Conservation (phyloP, 1,140 invertebrate genomes). For the Tribolium madens region DNA sequence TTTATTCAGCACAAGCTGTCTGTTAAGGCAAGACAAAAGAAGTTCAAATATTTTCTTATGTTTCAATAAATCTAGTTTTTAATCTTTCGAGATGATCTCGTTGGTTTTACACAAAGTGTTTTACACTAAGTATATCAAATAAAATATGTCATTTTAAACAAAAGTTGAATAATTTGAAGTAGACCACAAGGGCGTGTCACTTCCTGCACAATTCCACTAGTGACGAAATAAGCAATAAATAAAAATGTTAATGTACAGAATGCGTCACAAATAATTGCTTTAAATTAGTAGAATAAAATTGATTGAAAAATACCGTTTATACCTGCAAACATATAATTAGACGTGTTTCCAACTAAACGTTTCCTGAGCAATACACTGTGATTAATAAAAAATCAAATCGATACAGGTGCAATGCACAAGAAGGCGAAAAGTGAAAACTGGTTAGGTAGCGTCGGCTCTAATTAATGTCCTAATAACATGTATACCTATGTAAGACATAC, state of each 20-base stretch:
- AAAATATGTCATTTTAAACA: background rate
- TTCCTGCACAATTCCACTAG: constrained; percentile 9
- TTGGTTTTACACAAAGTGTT: background rate
- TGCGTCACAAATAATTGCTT: background rate
- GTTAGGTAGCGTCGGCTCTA: constrained; percentile 31
- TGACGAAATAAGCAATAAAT: constrained; percentile 20
- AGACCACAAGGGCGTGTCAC: background rate
- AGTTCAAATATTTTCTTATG: constrained; percentile 4
- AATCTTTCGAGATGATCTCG: background rate
- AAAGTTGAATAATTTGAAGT: background rate
- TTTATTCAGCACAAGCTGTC: background rate
- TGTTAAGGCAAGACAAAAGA: background rate
- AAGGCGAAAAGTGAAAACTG: constrained; percentile 29
- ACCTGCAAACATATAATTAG: constrained; percentile 19
- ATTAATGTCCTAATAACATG: constrained; percentile 35
- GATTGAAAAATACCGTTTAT: constrained; percentile 20
- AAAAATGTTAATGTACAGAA: constrained; percentile 13
- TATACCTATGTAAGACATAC: background rate
- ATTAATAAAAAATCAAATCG: constrained; percentile 17
- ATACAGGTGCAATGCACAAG: constrained; percentile 25
- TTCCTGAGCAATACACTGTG: constrained; percentile 13
- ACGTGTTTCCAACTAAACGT: constrained; percentile 3
- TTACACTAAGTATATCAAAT: background rate
- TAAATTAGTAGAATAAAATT: constrained; percentile 10
- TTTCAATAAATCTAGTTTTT: constrained; percentile 20